Base-by-base conservation (phyloP, 1,140 invertebrate genomes). In the Nilaparvata lugens region DNA sequence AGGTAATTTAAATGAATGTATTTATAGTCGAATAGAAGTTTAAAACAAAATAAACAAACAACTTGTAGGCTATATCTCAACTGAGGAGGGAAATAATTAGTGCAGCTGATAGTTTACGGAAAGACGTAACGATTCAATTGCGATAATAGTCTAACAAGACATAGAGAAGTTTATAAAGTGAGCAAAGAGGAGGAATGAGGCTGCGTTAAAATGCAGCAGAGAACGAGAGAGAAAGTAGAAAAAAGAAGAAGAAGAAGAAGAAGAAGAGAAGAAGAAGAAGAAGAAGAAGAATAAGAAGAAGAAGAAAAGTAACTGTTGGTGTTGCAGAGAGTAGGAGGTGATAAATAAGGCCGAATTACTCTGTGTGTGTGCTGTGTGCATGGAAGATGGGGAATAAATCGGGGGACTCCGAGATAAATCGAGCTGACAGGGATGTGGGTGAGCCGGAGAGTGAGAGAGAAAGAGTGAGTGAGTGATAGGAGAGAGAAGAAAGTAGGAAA, bases 251-350 rank as follows among this genome's bases (percentile, higher is more conserved):
- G n/a, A 54, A 73, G 72, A 72, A 67, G 70, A 71, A 69, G 58
- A 71, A 73, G 73, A 74, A 68, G 2, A 71, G 11, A 16, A 57
- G 43, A 54, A 48, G 61, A 60, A 61, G 59, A 64, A 64, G 53
- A n/a, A 35, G 7, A 35, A 35, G 2, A 9, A 35, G 31, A 35
- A 35, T 35, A 35, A 6, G 9, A 35, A 11, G 23, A 43, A 18
- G 21, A 11, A 31, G 45, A 57, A 31, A 16, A 16, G 13, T 14
- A 28, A 14, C 19, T 45, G 35, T 42, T 16, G 62, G 66, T 69
- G 58, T 14, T 65, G 62, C 64, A 61, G 51, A 60, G 21, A 35
- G 31, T 35, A 35, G 31, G 31, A 35, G 31, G 31, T 48, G 19
- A 62, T 13, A n/a, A 24, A 43, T 25, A 58, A 38, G 25, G 48